Base-by-base conservation (phyloP, 2,113 vertebrate genomes). In the Oncorhynchus keta region DNA sequence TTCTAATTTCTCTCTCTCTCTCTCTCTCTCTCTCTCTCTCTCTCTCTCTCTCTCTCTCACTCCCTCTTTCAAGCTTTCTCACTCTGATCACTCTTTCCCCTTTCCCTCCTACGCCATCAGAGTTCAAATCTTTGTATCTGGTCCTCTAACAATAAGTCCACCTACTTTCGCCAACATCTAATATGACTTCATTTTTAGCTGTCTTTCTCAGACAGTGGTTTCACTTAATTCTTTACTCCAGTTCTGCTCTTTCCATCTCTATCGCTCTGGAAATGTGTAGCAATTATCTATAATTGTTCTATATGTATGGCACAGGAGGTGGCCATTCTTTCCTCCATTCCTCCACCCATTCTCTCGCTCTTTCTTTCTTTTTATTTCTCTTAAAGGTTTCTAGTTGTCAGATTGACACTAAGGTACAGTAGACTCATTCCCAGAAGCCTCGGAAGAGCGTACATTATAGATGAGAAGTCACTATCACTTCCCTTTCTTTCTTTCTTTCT, bases 331-430 rank as follows among this genome's bases (percentile, higher is more conserved):
- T 32, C 69, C 67, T 55, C 12, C 62, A 20, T n/a, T 20, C 11
- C 57, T 64, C 22, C 51, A 20, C 2, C 32, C 72, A 68, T 57
- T 66, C 28, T 45, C n/a, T 51, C 18, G 9, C 28, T 75, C 73
- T n/a, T 13, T 45, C 45, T 28, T 22, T 30, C 61, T 70, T 57
- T 55, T 55, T 70, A 73, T 70, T 26, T 57, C 13, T 24, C 74
- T 55, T 67, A 48, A 72, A 57, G 55, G 13, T 20, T 16, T 6
- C 14, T 4, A 57, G 55, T 57, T 73, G 22, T 68, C 61, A 69
- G 66, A 76, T 76, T 76, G 55, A 73, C 59, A 61, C 57, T 49
- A 61, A 57, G 61, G 72, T 70, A 45, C 39, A 45, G 39, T 45
- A 45, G 39, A 45, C 39, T 76, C 72, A 72, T 62, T 57, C 55